phyloP scores from a whole-genome alignment of 2,888 invertebrate species.

The Eilema griseolum region DNA sequence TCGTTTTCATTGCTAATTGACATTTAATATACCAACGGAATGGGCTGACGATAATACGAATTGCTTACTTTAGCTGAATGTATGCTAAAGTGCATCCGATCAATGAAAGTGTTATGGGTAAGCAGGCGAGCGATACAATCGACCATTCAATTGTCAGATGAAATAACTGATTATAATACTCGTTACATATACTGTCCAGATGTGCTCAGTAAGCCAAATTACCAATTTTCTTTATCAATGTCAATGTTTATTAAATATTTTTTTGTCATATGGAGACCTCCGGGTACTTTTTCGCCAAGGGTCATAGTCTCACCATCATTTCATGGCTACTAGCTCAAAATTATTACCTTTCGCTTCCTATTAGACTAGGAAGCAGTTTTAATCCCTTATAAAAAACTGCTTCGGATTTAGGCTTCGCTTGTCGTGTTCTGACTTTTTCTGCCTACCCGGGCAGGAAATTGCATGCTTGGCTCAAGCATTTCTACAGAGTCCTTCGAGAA shows the following conservation, averaged over 20 bases:
- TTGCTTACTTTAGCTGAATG: slow-evolving; percentile 27
- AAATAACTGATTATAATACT: slow-evolving; percentile 20
- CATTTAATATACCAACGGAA: slow-evolving; percentile 32
- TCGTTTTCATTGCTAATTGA: slow-evolving; percentile 50
- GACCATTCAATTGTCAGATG: slow-evolving; percentile 29
- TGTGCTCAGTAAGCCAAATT: neutral
- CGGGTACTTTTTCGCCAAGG: no score
- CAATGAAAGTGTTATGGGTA: slow-evolving; percentile 36
- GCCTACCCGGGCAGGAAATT: neutral
- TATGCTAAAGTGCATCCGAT: slow-evolving; percentile 31
- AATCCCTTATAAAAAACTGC: no score
- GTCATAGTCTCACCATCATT: no score
- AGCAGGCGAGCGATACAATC: slow-evolving; percentile 11
- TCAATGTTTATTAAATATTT: neutral
- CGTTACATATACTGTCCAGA: neutral
- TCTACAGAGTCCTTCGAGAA: no score
- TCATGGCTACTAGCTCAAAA: neutral
- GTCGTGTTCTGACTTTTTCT: neutral
- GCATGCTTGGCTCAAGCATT: neutral
- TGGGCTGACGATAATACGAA: slow-evolving; percentile 26
- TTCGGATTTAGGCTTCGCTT: no score
- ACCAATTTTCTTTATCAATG: neutral
- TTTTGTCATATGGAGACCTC: neutral
- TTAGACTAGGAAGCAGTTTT: neutral
- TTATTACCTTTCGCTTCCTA: neutral